Evolutionary conservation across 2,797 vertebrate species (phyloP).

Genomic region (Anguilla marmorata): DNA sequence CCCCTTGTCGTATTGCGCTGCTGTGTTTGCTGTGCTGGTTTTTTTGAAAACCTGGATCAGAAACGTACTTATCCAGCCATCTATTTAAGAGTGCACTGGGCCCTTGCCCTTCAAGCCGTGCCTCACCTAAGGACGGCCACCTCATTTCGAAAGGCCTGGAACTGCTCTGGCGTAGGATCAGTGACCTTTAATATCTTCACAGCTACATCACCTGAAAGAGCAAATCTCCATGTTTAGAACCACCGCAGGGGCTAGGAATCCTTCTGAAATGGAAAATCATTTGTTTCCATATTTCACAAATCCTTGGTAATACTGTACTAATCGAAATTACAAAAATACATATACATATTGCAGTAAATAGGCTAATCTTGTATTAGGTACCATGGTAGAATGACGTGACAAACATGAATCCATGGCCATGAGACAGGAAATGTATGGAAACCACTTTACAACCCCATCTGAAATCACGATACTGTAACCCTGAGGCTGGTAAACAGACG

Average conservation of each 20-base stretch:
- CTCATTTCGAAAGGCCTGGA: slow-evolving; percentile 87
- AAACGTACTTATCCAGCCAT: background rate
- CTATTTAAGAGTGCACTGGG: background rate
- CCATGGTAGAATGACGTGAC: background rate
- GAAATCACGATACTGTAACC: background rate
- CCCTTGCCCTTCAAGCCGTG: background rate
- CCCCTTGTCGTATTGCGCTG: background rate
- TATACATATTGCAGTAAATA: background rate
- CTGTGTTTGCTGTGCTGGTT: background rate
- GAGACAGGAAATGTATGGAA: background rate
- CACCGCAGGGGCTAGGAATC: background rate
- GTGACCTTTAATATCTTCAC: slow-evolving; percentile 87
- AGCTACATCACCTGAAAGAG: slow-evolving; percentile 79
- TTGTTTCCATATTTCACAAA: background rate
- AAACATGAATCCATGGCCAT: background rate
- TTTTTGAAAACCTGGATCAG: background rate
- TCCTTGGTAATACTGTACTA: background rate
- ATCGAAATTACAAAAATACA: background rate
- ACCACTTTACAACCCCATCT: background rate
- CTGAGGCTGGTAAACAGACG: background rate
- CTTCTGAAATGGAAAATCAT: background rate
- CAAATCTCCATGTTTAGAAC: background rate
- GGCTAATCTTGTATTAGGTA: background rate
- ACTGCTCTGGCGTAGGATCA: slow-evolving; percentile 84
- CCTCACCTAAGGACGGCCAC: slow-evolving; percentile 83